Percentiles rank a stretch among this genome's conserved stretches.
Conservation (phyloP, 2,888 invertebrate genomes). For the Sinohyriopsis cumingii region DNA sequence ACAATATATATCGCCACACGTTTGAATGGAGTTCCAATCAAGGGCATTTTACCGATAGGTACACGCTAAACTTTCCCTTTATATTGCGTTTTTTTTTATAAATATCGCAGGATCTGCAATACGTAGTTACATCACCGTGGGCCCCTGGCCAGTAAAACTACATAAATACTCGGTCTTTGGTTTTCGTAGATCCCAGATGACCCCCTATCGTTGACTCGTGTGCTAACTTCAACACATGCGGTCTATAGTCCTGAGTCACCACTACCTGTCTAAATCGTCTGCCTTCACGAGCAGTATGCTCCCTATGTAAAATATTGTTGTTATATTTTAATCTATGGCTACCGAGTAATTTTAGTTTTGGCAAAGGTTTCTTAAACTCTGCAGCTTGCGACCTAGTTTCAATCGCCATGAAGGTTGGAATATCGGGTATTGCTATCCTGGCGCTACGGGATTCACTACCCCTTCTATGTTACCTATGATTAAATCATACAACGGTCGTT, state of each 20-base stretch:
- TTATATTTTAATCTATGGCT: no score
- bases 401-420: no score
- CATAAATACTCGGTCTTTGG: slow-evolving; percentile 12
- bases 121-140: slow-evolving; percentile 17
- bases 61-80: slow-evolving; percentile 28
- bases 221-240: slow-evolving; percentile 24
- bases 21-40: slow-evolving; percentile 34
- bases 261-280: slow-evolving; percentile 15
- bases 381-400: no score
- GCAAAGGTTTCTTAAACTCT: no score
- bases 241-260: slow-evolving; percentile 20
- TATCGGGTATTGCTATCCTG: no score
- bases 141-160: slow-evolving; percentile 39
- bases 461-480: no score
- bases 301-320: no score
- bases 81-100: slow-evolving; percentile 22
- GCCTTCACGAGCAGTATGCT: background rate
- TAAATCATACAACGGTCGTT: no score
- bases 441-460: no score
- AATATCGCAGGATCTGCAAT: slow-evolving; percentile 29
- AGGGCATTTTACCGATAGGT: slow-evolving; percentile 31
- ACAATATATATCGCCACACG: slow-evolving; percentile 33
- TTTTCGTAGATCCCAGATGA: slow-evolving; percentile 27
- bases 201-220: slow-evolving; percentile 32
- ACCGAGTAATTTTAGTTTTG: no score